phyloP scores from a whole-genome alignment of 2,113 vertebrate species.

The Orycteropus afer region DNA sequence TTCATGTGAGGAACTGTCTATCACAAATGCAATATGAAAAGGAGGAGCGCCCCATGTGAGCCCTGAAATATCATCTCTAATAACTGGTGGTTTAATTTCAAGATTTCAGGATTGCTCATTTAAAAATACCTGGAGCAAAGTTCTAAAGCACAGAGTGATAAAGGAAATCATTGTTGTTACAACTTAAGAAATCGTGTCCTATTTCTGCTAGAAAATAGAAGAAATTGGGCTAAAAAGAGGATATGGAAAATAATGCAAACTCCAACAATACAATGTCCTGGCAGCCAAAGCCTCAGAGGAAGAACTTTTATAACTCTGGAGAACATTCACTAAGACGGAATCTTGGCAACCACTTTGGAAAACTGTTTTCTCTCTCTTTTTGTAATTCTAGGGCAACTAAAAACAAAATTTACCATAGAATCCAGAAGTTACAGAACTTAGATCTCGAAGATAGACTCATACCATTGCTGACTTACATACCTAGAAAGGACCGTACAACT shows the following conservation, averaged over 20 bases:
- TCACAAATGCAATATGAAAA: slow-evolving; percentile 81
- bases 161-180: slow-evolving; percentile 73
- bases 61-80: slow-evolving; percentile 83
- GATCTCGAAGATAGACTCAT: not conserved
- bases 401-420: not conserved
- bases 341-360: not conserved
- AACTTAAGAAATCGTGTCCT: slow-evolving; percentile 59
- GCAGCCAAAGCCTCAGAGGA: not conserved
- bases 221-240: slow-evolving; percentile 53
- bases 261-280: not conserved
- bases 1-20: slow-evolving; percentile 80
- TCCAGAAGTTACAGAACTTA: not conserved
- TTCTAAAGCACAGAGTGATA: slow-evolving; percentile 74
- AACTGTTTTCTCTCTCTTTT: not conserved
- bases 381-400: not conserved
- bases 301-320: not conserved
- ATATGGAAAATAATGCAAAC: slow-evolving; percentile 67
- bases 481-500: not conserved
- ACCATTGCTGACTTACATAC: not conserved
- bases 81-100: slow-evolving; percentile 84
- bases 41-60: slow-evolving; percentile 39
- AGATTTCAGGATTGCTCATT: slow-evolving; percentile 83
- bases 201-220: slow-evolving; percentile 71
- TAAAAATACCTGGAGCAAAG: slow-evolving; percentile 85
- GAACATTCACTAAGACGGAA: not conserved